These are phyloP conservation scores for Caracal caracal DNA, from an alignment of 2,113 vertebrate genomes.

Conservation along the genomic window DNA sequence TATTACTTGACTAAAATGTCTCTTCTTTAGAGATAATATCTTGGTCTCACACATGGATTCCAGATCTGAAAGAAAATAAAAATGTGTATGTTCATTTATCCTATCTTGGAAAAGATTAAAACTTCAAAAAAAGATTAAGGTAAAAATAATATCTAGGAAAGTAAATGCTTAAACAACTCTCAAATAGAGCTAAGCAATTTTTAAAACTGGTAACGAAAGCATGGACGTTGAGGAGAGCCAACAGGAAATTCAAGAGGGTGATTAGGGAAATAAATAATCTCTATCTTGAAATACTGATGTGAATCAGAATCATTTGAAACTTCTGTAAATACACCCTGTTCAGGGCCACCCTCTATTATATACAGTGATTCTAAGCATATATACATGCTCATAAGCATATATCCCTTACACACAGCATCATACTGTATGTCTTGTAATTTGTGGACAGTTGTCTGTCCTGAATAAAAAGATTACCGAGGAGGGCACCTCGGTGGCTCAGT, in stretches of 20 bases:
- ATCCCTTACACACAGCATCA: neutral
- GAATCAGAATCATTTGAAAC: neutral
- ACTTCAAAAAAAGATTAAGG: neutral
- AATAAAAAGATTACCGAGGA: neutral
- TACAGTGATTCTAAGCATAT: neutral
- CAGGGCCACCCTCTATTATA: neutral
- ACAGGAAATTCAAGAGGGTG: neutral
- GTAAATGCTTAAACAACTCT: neutral
- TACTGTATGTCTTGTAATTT: neutral
- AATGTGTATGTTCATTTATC: neutral
- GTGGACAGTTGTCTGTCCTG: neutral
- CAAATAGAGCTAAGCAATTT: slow-evolving; percentile 8
- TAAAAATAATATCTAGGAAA: slow-evolving; percentile 5
- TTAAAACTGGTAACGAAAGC: neutral
- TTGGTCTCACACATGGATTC: slow-evolving; percentile 57
- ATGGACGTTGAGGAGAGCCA: neutral
- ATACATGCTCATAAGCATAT: neutral
- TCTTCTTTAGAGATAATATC: slow-evolving; percentile 60
- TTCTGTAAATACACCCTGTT: neutral
- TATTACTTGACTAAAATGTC: slow-evolving; percentile 59
- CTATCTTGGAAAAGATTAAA: neutral
- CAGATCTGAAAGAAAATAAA: slow-evolving; percentile 58
- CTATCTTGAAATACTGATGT: neutral
- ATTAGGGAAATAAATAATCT: neutral
- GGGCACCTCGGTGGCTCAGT: too few relatives aligned